phyloP scores from a whole-genome alignment of 2,113 vertebrate genomes.

The Petaurus breviceps region DNA sequence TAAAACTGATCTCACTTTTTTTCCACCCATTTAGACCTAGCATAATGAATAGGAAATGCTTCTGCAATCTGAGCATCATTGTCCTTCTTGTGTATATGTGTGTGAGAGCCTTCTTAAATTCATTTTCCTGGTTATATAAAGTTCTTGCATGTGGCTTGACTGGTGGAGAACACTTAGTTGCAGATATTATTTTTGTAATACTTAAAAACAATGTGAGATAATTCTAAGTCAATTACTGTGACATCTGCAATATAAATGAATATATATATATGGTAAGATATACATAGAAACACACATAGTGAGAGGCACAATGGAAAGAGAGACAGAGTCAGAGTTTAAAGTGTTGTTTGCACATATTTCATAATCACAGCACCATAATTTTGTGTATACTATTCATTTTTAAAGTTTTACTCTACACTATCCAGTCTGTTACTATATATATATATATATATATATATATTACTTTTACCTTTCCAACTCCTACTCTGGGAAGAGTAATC shows the following conservation, averaged over 20 bases:
- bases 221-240: not conserved
- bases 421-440: not conserved
- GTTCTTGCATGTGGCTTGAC: not conserved
- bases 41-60: constrained; percentile 5
- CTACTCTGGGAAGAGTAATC: not conserved
- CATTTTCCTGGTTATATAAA: constrained; percentile 9
- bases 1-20: not conserved
- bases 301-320: not conserved
- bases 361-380: not conserved
- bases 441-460: too few relatives aligned
- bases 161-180: not conserved
- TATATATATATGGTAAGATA: too few relatives aligned
- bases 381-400: constrained; percentile 10
- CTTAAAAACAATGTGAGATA: not conserved
- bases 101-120: not conserved
- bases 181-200: not conserved
- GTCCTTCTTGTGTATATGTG: not conserved
- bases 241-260: not conserved
- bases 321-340: not conserved
- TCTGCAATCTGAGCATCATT: not conserved
- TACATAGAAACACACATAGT: not conserved
- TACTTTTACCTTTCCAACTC: too few relatives aligned
- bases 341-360: not conserved
- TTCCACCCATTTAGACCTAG: not conserved
- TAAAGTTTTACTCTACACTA: not conserved